A percentile compares a stretch with the other conserved stretches of the same genome.
These are phyloP conservation scores for Nibea coibor DNA, from an alignment of 2,113 vertebrate genomes.

Conservation along the genomic window DNA sequence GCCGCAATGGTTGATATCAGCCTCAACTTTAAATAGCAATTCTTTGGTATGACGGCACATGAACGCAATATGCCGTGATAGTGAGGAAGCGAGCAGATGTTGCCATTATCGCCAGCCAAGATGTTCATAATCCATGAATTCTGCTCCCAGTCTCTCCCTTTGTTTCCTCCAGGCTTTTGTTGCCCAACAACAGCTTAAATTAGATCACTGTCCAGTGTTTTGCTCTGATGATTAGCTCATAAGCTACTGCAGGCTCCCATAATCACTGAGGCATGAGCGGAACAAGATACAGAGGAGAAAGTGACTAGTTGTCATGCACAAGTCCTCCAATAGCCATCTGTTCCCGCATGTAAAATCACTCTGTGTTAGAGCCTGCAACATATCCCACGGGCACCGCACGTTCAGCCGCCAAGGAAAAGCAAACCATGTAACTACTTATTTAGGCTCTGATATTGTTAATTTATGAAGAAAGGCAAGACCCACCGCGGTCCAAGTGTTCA, in stretches of 20 bases:
- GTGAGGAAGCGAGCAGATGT: conserved; percentile 52
- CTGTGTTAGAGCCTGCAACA: conserved; percentile 45
- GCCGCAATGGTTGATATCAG: conserved; percentile 21
- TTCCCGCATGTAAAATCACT: conserved; percentile 66
- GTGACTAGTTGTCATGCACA: conserved; percentile 71
- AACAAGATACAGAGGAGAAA: conserved; percentile 62
- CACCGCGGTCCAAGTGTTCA: too few relatives aligned
- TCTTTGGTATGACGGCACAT: conserved; percentile 2
- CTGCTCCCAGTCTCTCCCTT: conserved; percentile 8
- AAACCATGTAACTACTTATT: conserved; percentile 29
- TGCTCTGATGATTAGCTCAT: conserved; percentile 78
- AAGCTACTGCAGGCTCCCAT: conserved; percentile 63
- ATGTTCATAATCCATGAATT: conserved; percentile 53
- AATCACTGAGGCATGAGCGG: conserved; percentile 66
- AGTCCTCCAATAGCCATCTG: conserved; percentile 79
- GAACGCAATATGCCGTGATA: not conserved
- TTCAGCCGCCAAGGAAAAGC: conserved; percentile 33
- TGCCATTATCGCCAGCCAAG: conserved; percentile 46
- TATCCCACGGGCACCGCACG: conserved; percentile 51
- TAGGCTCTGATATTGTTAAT: conserved; percentile 10
- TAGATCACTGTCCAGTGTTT: conserved; percentile 75
- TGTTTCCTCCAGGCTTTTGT: conserved; percentile 63
- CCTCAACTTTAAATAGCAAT: not conserved
- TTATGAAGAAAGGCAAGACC: not conserved
- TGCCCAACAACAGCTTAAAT: conserved; percentile 68